These are phyloP conservation scores for Pyrocoelia pectoralis DNA, from an alignment of 2,888 invertebrate genomes.

Conservation along the genomic window DNA sequence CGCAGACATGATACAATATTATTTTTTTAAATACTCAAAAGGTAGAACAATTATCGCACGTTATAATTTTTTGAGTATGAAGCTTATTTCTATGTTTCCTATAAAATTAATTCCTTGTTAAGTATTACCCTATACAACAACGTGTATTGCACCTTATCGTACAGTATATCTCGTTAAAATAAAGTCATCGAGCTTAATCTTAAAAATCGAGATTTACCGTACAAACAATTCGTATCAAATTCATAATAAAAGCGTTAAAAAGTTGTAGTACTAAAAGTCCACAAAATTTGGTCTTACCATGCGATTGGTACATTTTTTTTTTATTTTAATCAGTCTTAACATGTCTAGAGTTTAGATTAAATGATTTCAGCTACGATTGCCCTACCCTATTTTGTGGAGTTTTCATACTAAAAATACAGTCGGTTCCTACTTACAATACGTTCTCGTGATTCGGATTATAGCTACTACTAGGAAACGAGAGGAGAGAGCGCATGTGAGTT, in stretches of 20 bases:
- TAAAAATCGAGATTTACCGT: conserved; percentile 10
- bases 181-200: too few relatives aligned
- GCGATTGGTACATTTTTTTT: conserved; percentile 32
- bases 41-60: conserved; percentile 16
- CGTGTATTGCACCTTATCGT: conserved; percentile 26
- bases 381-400: conserved; percentile 27
- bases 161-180: background rate
- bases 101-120: background rate
- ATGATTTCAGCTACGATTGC: conserved; percentile 28
- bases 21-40: conserved; percentile 7
- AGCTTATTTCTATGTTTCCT: background rate
- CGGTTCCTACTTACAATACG: conserved; percentile 13
- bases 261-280: conserved; percentile 27
- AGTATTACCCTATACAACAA: background rate
- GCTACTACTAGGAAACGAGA: background rate
- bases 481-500: too few relatives aligned
- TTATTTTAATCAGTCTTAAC: conserved; percentile 32
- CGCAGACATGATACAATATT: background rate
- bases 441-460: background rate
- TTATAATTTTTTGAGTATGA: conserved; percentile 12
- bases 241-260: conserved; percentile 22
- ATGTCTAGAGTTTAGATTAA: conserved; percentile 17
- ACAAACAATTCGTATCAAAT: conserved; percentile 17
- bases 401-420: conserved; percentile 23
- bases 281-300: conserved; percentile 27